Evolutionary conservation across 2,888 invertebrate genomes (phyloP).

Genomic region (Pristionchus japonicus): DNA sequence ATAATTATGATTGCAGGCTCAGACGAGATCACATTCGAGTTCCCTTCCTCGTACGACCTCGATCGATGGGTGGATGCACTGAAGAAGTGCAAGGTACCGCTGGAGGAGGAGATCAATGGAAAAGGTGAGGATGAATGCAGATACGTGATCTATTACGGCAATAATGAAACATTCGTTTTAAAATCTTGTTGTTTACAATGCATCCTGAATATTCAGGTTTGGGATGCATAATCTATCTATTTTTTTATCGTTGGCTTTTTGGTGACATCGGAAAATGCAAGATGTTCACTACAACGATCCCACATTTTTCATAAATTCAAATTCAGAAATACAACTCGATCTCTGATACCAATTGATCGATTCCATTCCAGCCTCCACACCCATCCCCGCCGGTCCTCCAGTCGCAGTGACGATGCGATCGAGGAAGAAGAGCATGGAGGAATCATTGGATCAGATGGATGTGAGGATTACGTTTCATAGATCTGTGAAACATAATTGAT

Average conservation of each 20-base stretch:
- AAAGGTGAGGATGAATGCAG: too few relatives aligned
- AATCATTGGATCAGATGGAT: slow-evolving; percentile 20
- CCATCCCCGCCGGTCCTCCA: slow-evolving; percentile 8
- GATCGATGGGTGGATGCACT: slow-evolving; percentile 58
- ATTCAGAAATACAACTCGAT: too few relatives aligned
- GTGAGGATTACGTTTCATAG: not conserved
- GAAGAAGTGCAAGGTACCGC: slow-evolving; percentile 48
- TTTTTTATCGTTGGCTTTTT: too few relatives aligned
- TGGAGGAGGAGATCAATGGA: slow-evolving; percentile 47
- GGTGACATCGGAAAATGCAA: too few relatives aligned
- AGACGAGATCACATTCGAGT: slow-evolving; percentile 23
- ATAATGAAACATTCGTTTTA: too few relatives aligned
- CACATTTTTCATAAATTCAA: too few relatives aligned
- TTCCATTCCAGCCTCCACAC: not conserved
- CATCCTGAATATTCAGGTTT: too few relatives aligned
- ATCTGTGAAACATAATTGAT: not conserved
- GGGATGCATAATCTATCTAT: too few relatives aligned
- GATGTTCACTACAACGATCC: too few relatives aligned
- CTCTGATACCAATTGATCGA: not conserved
- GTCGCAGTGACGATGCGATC: not conserved
- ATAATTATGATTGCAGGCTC: not conserved
- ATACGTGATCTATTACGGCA: too few relatives aligned
- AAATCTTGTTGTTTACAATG: too few relatives aligned
- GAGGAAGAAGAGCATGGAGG: slow-evolving; percentile 10
- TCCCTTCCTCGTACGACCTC: slow-evolving; percentile 49